A percentile compares a stretch with the other conserved stretches of the same genome.
Evolutionary conservation across 2,797 vertebrate species (phyloP).

Genomic region (Nannoperca obscura): DNA sequence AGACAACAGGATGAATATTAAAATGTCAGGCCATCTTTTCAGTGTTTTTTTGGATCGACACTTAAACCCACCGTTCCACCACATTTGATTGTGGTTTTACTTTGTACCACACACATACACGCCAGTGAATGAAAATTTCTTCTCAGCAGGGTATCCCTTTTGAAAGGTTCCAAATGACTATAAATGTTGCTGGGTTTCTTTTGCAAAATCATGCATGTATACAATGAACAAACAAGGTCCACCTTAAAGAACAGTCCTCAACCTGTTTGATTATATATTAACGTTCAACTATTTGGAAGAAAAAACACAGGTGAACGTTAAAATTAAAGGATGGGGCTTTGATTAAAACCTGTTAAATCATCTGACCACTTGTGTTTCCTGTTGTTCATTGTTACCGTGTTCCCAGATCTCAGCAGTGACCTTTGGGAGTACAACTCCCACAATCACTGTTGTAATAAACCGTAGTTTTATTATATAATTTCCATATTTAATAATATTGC

Average conservation of each 20-base stretch:
- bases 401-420: not conserved
- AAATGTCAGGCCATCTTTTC: slow-evolving; percentile 57
- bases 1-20: slow-evolving; percentile 43
- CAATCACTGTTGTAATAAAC: not conserved
- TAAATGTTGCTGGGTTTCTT: slow-evolving; percentile 34
- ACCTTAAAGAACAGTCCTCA: not conserved
- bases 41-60: slow-evolving; percentile 11
- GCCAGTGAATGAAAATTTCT: slow-evolving; percentile 32
- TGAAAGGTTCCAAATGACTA: slow-evolving; percentile 60
- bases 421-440: no score
- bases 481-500: not conserved
- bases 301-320: no score
- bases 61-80: slow-evolving; percentile 27
- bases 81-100: slow-evolving; percentile 15
- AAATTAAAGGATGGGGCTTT: not conserved
- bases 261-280: not conserved
- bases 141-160: slow-evolving; percentile 49
- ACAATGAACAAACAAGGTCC: not conserved
- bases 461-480: not conserved
- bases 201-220: slow-evolving; percentile 7
- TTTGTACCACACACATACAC: slow-evolving; percentile 2
- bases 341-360: not conserved
- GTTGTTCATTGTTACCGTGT: not conserved
- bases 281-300: not conserved
- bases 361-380: not conserved